Evolutionary conservation across 2,113 vertebrate species (phyloP).

Genomic region (Petrocephalus zakoni): DNA sequence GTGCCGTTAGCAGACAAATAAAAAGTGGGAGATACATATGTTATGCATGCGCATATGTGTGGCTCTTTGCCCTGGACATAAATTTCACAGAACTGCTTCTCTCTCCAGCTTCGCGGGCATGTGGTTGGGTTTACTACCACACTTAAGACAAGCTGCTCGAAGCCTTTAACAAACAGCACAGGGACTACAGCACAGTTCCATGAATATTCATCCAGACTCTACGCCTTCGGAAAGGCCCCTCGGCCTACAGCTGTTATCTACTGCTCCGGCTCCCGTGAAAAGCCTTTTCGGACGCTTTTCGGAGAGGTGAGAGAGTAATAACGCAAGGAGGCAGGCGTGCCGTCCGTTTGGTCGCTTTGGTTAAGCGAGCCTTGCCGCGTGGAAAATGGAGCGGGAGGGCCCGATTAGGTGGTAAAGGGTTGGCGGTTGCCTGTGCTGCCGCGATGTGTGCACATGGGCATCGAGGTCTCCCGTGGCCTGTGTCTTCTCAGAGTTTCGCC

Average conservation of each 20-base stretch:
- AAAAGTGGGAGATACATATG: neutral
- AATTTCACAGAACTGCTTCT: neutral
- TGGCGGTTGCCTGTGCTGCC: constrained; percentile 35
- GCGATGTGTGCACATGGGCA: constrained; percentile 43
- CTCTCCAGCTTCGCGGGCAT: neutral
- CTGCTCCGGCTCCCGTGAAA: constrained; percentile 32
- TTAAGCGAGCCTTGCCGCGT: constrained; percentile 63
- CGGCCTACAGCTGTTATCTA: constrained; percentile 48
- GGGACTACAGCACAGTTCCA: constrained; percentile 47
- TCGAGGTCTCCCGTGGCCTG: constrained; percentile 42
- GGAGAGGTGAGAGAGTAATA: constrained; percentile 36
- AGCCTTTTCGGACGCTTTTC: constrained; percentile 1
- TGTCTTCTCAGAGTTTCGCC: constrained; percentile 24
- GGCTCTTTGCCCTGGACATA: neutral
- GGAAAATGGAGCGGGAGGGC: constrained; percentile 53
- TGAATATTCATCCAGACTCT: constrained; percentile 51
- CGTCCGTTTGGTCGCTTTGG: constrained; percentile 48
- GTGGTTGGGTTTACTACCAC: constrained; percentile 35
- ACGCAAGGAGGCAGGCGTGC: constrained; percentile 38
- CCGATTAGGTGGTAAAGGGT: constrained; percentile 41
- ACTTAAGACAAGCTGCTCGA: constrained; percentile 37
- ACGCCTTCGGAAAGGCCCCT: constrained; percentile 47
- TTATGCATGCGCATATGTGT: neutral
- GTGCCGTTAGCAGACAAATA: neutral
- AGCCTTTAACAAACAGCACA: constrained; percentile 42